A percentile compares a stretch with the other conserved stretches of the same genome.
phyloP scores from a whole-genome alignment of 2,888 invertebrate genomes.

The Busseola fusca region DNA sequence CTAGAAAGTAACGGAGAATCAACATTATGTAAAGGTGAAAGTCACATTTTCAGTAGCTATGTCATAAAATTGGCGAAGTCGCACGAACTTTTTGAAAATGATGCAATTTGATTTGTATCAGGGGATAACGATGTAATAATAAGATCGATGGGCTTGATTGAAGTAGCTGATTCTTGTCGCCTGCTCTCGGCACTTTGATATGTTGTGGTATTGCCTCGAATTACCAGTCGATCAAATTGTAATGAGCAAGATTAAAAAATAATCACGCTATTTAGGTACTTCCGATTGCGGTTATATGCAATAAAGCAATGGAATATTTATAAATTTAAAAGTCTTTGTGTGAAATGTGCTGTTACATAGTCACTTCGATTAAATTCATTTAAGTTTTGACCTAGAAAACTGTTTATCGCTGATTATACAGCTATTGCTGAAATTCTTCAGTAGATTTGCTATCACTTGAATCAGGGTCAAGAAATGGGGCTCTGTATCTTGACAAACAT shows the following conservation, averaged over 20 bases:
- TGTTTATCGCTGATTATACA: conserved; percentile 2
- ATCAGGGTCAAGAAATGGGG: conserved; percentile 6
- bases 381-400: conserved; percentile 4
- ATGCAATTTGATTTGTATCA: conserved; percentile 2
- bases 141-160: conserved; percentile 22
- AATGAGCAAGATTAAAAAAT: conserved; percentile 15
- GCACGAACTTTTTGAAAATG: neutral
- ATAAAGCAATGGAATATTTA: neutral
- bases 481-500: conserved; percentile 15
- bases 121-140: neutral
- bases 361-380: neutral
- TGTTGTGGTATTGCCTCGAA: neutral
- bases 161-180: conserved; percentile 29
- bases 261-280: neutral
- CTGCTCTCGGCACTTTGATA: conserved; percentile 35
- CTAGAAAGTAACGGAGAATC: neutral
- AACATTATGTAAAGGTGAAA: neutral
- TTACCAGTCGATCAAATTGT: conserved; percentile 19
- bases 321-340: neutral
- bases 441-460: conserved; percentile 9
- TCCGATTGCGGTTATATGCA: conserved; percentile 2
- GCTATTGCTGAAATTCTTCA: neutral
- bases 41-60: neutral
- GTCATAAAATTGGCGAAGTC: neutral
- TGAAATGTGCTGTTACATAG: neutral